These are phyloP conservation scores for Cygnus buccinator DNA, from an alignment of 2,113 vertebrate species.

Conservation along the genomic window DNA sequence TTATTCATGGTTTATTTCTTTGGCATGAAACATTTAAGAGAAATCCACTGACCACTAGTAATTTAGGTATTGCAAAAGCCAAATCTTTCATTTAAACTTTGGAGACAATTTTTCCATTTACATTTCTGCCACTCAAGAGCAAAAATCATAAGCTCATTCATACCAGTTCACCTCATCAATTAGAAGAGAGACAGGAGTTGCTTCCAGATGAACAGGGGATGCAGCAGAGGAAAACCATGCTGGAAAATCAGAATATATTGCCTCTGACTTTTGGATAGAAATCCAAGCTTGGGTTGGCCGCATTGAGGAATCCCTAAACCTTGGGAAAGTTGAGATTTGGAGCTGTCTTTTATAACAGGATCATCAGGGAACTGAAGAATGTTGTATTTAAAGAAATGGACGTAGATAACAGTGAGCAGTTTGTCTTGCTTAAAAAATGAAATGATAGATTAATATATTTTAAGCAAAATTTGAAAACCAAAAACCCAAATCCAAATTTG, in stretches of 20 bases:
- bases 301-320: not conserved
- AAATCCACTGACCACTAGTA: not conserved
- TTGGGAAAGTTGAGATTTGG: not conserved
- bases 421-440: conserved; percentile 30
- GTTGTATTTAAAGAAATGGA: conserved; percentile 2
- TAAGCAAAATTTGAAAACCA: not conserved
- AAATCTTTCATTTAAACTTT: conserved; percentile 52
- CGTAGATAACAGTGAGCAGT: not conserved
- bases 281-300: not conserved
- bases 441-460: not conserved
- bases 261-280: not conserved
- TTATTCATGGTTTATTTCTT: conserved; percentile 50
- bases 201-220: conserved; percentile 54
- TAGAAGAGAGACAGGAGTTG: conserved; percentile 26
- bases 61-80: conserved; percentile 10
- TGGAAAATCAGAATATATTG: conserved; percentile 44
- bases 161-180: conserved; percentile 54
- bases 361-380: not conserved
- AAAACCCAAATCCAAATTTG: not conserved
- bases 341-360: not conserved
- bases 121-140: conserved; percentile 52
- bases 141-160: conserved; percentile 44
- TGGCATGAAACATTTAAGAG: conserved; percentile 17
- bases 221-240: conserved; percentile 27
- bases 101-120: conserved; percentile 54